Base-by-base conservation (phyloP, 2,888 invertebrate species). In the Epinotia brunnichana region DNA sequence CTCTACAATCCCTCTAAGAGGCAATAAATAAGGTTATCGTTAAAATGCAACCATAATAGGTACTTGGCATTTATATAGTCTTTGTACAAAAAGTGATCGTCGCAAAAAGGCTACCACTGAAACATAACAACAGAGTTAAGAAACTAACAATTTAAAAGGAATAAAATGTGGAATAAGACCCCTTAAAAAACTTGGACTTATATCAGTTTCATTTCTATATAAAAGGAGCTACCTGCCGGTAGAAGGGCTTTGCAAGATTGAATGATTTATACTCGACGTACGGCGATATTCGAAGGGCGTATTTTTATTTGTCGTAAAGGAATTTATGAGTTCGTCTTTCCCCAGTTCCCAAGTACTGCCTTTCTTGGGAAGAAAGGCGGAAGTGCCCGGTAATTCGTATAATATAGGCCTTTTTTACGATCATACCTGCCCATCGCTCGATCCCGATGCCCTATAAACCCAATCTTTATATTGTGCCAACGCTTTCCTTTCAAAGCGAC, bases 301-400 rank as follows among this genome's bases (percentile, higher is more conserved):
- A 86, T 87, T 90, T 89, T 91, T 90, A 90, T 90, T 87, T 86
- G 88, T 89, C 90, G 88, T 91, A 90, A 90, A 90, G 86, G 83
- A 87, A 86, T 91, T 90, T 91, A 90, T 87, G 87, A 85, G 85
- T 80, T 76, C 79, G 76, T 78, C 80, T 81, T 83, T 66, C 54
- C 66, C 39, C 15, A 56, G 54, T 56, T 66, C 54, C 35, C 9
- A 63, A 63, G 64, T 54, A 64, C 66, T 39, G 4, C 48, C 41
- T 2, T 5, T n/a, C 35, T 56, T 66, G 56, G n/a, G 15, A 56
- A 66, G n/a, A 66, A 66, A 41, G 66, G 9, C 21, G 41, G 24
- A 54, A 41, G 9, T 1, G 21, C 56, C 24, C 80, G 78, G 81
- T 79, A 7, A n/a, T 10, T 1, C 11, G 3, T n/a, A n/a, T 24